Conservation (phyloP, 2,113 vertebrate species). For the Fulica atra region DNA sequence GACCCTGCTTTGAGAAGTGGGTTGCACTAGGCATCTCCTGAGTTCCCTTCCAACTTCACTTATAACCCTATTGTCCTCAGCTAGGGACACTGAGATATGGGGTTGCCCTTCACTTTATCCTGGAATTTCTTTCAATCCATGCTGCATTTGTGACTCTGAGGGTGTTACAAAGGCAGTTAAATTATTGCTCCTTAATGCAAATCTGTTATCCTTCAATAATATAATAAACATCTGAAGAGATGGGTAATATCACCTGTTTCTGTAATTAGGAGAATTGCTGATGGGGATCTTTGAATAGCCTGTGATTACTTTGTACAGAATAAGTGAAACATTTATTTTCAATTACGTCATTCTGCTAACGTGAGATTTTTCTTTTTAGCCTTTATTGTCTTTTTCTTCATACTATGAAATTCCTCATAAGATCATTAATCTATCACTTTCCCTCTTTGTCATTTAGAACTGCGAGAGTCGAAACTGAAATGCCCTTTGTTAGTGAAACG, state of each 20-base stretch:
- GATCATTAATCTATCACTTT: background rate
- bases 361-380: background rate
- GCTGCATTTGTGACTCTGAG: background rate
- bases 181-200: background rate
- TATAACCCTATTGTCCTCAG: background rate
- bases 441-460: slow-evolving; percentile 74
- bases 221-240: background rate
- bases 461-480: slow-evolving; percentile 84
- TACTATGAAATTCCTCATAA: background rate
- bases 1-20: background rate
- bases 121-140: background rate
- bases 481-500: slow-evolving; percentile 82
- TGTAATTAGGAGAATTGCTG: background rate
- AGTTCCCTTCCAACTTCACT: background rate
- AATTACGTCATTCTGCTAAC: background rate
- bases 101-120: background rate
- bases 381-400: background rate
- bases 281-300: background rate
- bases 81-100: background rate
- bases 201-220: background rate
- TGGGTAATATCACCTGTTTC: background rate
- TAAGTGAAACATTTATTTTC: background rate
- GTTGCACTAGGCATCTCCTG: background rate
- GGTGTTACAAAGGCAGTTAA: background rate
- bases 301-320: background rate